A percentile compares a stretch with the other conserved stretches of the same genome.
Conservation (phyloP, 2,113 vertebrate genomes). For the Aptenodytes forsteri region DNA sequence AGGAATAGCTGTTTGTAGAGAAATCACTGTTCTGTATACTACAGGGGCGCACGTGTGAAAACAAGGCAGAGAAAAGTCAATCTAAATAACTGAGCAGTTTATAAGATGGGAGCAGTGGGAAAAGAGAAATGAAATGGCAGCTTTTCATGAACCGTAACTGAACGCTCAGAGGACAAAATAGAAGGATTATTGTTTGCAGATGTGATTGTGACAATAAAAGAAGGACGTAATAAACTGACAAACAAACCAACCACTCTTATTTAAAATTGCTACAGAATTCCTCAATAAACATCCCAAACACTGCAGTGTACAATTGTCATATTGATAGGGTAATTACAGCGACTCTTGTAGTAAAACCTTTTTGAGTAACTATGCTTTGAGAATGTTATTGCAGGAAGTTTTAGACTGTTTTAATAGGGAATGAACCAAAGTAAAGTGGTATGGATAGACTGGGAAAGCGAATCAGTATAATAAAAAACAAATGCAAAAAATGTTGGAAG, state of each 20-base stretch:
- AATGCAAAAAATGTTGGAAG: background rate
- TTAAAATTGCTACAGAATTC: conserved; percentile 5
- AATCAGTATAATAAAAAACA: background rate
- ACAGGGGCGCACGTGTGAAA: background rate
- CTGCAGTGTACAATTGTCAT: background rate
- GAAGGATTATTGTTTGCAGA: conserved; percentile 54
- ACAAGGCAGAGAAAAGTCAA: background rate
- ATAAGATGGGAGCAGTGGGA: background rate
- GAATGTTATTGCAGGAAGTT: background rate
- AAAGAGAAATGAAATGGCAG: conserved; percentile 45
- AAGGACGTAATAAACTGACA: background rate
- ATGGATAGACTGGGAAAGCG: background rate
- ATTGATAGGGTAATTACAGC: background rate
- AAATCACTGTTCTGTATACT: background rate
- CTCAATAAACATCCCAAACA: background rate
- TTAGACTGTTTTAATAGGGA: background rate
- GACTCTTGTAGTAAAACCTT: background rate
- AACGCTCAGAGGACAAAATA: conserved; percentile 18
- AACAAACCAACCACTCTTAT: background rate
- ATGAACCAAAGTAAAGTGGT: background rate
- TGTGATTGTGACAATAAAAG: conserved; percentile 35
- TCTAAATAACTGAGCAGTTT: background rate
- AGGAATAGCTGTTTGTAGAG: background rate
- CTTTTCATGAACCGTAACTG: conserved; percentile 15
- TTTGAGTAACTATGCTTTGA: background rate